Base-by-base conservation (phyloP, 30 jellyfish, hydroid and myxozoan genomes). In the Hydra vulgaris region DNA sequence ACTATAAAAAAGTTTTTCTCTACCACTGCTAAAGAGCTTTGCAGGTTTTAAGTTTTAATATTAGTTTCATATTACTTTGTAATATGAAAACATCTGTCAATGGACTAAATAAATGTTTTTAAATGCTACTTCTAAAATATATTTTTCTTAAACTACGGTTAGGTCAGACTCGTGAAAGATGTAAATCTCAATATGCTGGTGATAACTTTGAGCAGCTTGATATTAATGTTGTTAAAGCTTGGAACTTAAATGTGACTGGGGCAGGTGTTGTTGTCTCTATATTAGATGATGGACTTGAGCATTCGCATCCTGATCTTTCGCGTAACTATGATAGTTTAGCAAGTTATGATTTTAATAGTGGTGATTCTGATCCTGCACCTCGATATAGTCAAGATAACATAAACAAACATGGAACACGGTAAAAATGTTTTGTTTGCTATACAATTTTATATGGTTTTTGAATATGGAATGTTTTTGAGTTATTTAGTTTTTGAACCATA, bases 321-420 rank as follows among this genome's bases (percentile, higher is more conserved):
- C 81, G 81, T 22, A 92, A 92, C 72, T 92, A 92, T 77, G 96
- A 92, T 21, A 85, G 89, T 0, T 80, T 24, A 17, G 98, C 96
- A 16, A 92, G 98, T 21, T 87, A 83, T 87, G 98, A 92, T 85
- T 92, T 78, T 76, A 92, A 92, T 81, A 84, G 88, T 25, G 85
- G 82, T 68, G 96, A 92, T 55, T 18, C 66, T 22, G 98, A 92
- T 77, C 98, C 98, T 16, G 69, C 81, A 25, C 98, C 98, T 17
- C 76, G 88, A 18, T 92, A 92, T 79, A 84, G 89, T 70, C 26
- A 56, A 67, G 95, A 87, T 76, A 87, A 84, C 74, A 88, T 92
- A 74, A 92, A 92, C 75, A 92, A 92, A 72, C 98, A 92, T 87
- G 98, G 98, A 56, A 92, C 98, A 24, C 87, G 98, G 98, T 92